A percentile compares a stretch with the other conserved stretches of the same genome.
These are phyloP conservation scores for Philonicus albiceps DNA, from an alignment of 2,888 invertebrate species.

Conservation along the genomic window DNA sequence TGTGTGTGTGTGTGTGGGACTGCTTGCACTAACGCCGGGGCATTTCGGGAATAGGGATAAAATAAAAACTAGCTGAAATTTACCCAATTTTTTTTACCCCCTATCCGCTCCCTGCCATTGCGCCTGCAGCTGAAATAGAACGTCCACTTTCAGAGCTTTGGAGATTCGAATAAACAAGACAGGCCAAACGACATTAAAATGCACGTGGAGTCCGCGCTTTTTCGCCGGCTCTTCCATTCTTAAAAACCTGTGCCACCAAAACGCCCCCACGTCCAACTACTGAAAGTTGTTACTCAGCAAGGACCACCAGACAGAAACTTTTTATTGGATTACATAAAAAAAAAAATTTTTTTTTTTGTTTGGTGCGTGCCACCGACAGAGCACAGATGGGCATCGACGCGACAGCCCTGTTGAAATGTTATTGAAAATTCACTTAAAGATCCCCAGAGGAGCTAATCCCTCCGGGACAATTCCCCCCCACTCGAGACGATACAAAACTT, in stretches of 20 bases:
- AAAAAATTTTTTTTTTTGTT: neutral
- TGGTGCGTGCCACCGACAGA: slow-evolving; percentile 18
- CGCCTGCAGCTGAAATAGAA: slow-evolving; percentile 14
- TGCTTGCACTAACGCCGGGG: neutral
- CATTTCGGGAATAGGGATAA: slow-evolving; percentile 17
- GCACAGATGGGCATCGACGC: neutral
- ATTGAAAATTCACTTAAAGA: slow-evolving; percentile 42
- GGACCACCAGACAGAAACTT: slow-evolving; percentile 5
- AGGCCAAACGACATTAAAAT: slow-evolving; percentile 39
- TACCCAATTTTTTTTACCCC: slow-evolving; percentile 2
- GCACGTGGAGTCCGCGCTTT: slow-evolving; percentile 31
- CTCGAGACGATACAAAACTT: slow-evolving; percentile 21
- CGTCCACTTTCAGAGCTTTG: slow-evolving; percentile 24
- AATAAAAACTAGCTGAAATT: slow-evolving; percentile 12
- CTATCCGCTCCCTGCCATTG: neutral
- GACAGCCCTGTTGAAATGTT: neutral
- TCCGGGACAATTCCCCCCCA: slow-evolving; percentile 35
- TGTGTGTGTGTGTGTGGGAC: neutral
- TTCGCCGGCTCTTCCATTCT: neutral
- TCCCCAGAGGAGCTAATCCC: slow-evolving; percentile 42
- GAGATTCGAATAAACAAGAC: slow-evolving; percentile 31
- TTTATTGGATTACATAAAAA: slow-evolving; percentile 17
- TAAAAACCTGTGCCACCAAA: neutral
- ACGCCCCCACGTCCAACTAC: neutral
- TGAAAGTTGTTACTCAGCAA: slow-evolving; percentile 28